Base-by-base conservation (phyloP, 2,888 invertebrate genomes). In the Cephus spinipes region DNA sequence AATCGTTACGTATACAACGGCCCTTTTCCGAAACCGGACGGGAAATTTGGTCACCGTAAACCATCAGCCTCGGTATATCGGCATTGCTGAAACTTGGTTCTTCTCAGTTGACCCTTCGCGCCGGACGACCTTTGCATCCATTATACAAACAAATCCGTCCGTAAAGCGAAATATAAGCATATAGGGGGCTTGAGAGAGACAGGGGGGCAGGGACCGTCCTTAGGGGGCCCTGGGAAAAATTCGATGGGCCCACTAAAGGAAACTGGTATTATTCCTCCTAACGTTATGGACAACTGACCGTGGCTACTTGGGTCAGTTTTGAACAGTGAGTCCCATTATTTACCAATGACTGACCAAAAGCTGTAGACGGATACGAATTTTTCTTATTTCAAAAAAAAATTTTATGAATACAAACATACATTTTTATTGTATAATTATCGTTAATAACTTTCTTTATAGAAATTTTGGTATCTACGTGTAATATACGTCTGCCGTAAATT, bases 221-320 rank as follows among this genome's bases (percentile, higher is more conserved):
- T 30, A 30, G 31, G 15, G 31, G 71, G 30, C 85, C 85, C 82
- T 86, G 85, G 85, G 86, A 85, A 86, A 84, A 31, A 75, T 83
- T 82, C 79, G 80, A 40, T 79, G 80, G 83, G 79, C 83, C 84
- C 85, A 80, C 85, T 81, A 81, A 75, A 83, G 84, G 85, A 89
- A 88, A 86, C 88, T 87, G 85, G 86, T 86, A 82, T 79, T 36
- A 73, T 77, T 76, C 73, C 68, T 68, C 69, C 69, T 31, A 36
- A 35, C 73, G 71, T 73, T 31, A 74, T 75, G 79, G 78, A 79
- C 80, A 80, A 78, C 76, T 76, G 76, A 78, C 77, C 74, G 76
- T 36, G 73, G 74, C 78, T 80, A 80, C 55, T 23, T 55, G 55
- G 55, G 55, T 55, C 23, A 55, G 55, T 23, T 55, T 55, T 55